Evolutionary conservation across 2,113 vertebrate species (phyloP).

Genomic region (Pseudopodoces humilis): DNA sequence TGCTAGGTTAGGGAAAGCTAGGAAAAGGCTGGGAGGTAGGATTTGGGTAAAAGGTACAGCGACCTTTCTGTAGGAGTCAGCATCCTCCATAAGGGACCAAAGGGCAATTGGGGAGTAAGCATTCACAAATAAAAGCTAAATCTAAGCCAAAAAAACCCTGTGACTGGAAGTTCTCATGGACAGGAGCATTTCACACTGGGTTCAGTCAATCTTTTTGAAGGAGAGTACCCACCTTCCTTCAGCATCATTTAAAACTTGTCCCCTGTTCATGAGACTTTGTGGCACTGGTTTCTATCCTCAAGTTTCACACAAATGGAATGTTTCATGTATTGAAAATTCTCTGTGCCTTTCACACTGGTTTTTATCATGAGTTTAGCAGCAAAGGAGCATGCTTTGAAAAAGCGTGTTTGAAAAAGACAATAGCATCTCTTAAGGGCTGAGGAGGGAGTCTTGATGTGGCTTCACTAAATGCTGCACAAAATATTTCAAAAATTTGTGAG

Average conservation of each 20-base stretch:
- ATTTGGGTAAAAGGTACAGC: background rate
- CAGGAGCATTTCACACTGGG: background rate
- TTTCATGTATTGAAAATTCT: background rate
- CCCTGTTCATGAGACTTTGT: background rate
- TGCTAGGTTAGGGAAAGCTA: background rate
- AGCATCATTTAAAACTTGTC: background rate
- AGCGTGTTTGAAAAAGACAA: background rate
- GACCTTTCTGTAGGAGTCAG: background rate
- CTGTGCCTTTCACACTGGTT: background rate
- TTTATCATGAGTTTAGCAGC: background rate
- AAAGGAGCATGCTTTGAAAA: background rate
- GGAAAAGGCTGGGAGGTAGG: background rate
- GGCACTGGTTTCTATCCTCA: background rate
- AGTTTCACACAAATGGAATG: background rate
- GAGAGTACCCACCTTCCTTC: background rate
- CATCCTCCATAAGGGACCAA: background rate
- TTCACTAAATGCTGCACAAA: conserved; percentile 8
- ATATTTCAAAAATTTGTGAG: conserved; percentile 48
- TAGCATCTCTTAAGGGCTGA: conserved; percentile 16
- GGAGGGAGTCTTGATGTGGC: conserved; percentile 7
- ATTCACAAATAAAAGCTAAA: background rate
- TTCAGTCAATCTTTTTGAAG: background rate
- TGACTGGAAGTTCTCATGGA: background rate
- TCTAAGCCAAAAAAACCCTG: background rate
- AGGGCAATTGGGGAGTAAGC: background rate